Evolutionary conservation across 2,888 invertebrate species (phyloP), one percentile per base, ranked within the genome.

Genomic region (Agrotis segetum): DNA sequence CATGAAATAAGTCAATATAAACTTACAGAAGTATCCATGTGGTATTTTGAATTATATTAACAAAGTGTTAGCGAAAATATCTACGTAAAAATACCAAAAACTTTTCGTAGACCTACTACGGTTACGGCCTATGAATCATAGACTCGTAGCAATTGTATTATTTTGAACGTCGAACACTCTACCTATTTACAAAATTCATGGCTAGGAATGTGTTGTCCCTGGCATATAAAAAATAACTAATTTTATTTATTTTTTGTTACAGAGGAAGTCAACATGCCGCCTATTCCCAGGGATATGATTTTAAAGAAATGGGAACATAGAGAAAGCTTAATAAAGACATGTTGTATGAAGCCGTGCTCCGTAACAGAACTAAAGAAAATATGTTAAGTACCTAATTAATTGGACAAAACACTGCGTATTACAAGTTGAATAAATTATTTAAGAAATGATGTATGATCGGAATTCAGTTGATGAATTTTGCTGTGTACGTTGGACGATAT

Each of bases 311-410:
- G 58, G 62, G 76, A 80, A 62, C 71, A 69, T 4, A 81, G 74
- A 68, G 78, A 80, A 44, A 67, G 66, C n/a, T 46, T 86, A 1
- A 46, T 86, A 0, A 72, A 85, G 19, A 80, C 67, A 49, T 89
- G 89, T 53, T 89, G 89, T 56, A 71, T 64, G 0, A 79, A 79
- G 16, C 77, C 89, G 0, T 89, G 89, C 67, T 75, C 87, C 3
- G 17, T 84, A 6, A 3, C 79, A 5, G 87, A 89, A 46, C 49
- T 89, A 7, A 29, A 85, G 29, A 75, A 78, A 19, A 69, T 88
- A 44, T 89, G 89, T 81, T 89, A 84, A 40, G 1, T 40, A n/a
- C n/a, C n/a, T n/a, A 40, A 77, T 50, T 52, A 55, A 61, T 56
- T 67, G 24, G 6, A 67, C 19, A 40, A 49, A 66, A 47, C 49